Base-by-base conservation (phyloP, 1,140 invertebrate genomes). In the Tetragnatha versicolor region DNA sequence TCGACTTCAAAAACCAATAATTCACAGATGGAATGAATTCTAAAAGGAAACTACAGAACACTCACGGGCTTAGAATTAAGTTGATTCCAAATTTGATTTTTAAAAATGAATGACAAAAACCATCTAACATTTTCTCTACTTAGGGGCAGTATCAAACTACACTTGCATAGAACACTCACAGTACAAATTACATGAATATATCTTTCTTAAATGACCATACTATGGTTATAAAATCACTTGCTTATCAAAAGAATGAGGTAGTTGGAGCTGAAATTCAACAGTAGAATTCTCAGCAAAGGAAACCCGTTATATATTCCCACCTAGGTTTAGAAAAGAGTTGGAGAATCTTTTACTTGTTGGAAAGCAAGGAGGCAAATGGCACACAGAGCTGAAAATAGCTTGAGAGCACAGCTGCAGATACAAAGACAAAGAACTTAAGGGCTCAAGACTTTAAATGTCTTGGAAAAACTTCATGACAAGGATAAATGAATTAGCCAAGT, bases 161-260 rank as follows among this genome's bases (percentile, higher is more conserved):
- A 42, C 33, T 63, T 25, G 33, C 10, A 33, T 33, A 31, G 31
- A 22, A 31, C 42, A 31, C 20, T 68, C 65, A 45, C 39, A 68
- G n/a, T 20, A 49, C 29, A 68, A 25, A 51, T 70, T 70, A 70
- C 29, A 55, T 70, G 68, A 70, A 70, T 70, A 70, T 55, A 70
- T 55, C 35, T 27, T 70, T 69, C 47, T 37, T 27, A 65, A 65
- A 65, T 70, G 68, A 55, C 29, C 33, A 55, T 25, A 55, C 33
- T 39, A 70, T 55, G 51, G 47, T 53, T 70, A 70, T 58, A 70
- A 70, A 70, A 70, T 70, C 33, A 37, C 35, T 37, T 70, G 31
- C 51, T 39, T 70, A 70, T 70, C 22, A 70, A 70, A 70, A 70
- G 68, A 70, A 55, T 55, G 51, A 55, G 68, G 51, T 53, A 55